These are phyloP conservation scores for Intellagama lesueurii DNA, from an alignment of 2,797 vertebrate genomes.

Conservation along the genomic window DNA sequence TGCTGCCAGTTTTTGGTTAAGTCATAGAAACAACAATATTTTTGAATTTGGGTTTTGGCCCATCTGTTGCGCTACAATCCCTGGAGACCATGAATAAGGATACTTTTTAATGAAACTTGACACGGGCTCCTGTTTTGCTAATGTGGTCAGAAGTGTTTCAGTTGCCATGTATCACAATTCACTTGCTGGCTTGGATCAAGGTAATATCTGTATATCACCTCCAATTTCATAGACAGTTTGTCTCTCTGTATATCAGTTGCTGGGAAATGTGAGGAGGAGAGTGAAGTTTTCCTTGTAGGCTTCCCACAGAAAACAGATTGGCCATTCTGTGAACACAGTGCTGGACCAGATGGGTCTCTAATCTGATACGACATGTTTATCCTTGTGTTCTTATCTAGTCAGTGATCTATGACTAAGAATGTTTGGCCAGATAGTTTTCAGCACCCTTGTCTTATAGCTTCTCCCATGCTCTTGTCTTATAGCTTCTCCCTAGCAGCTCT, in stretches of 20 bases:
- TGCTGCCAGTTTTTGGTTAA: constrained; percentile 52
- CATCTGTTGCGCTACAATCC: constrained; percentile 14
- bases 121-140: not conserved
- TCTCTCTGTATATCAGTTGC: not conserved
- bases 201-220: not conserved
- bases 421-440: too few species aligned
- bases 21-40: constrained; percentile 33
- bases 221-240: too few species aligned
- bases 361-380: too few species aligned
- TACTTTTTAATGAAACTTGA: not conserved
- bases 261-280: too few species aligned
- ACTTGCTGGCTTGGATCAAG: not conserved
- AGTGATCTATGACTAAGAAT: too few species aligned
- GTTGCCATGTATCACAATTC: not conserved
- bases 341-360: too few species aligned
- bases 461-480: too few species aligned
- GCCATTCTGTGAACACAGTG: too few species aligned
- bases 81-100: constrained; percentile 38
- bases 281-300: too few species aligned
- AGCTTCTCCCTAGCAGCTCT: not conserved
- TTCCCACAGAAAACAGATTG: too few species aligned
- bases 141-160: not conserved
- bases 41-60: constrained; percentile 32
- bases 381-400: too few species aligned
- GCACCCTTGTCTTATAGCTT: not conserved